These are phyloP conservation scores for Exocentrus adspersus DNA, from an alignment of 2,888 invertebrate genomes.

Conservation along the genomic window DNA sequence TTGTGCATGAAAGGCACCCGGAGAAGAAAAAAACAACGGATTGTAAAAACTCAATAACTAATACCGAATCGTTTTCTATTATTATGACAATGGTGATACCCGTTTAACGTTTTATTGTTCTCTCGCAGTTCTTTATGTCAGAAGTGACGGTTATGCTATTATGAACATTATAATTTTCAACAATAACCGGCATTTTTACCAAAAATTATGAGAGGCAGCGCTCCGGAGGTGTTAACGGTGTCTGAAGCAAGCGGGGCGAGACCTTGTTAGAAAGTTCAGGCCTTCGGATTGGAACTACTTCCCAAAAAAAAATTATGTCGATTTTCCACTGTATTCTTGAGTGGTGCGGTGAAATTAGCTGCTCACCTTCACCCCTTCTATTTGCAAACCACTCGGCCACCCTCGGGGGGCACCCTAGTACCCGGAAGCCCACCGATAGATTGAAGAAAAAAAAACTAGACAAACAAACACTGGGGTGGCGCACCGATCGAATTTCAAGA, in stretches of 20 bases:
- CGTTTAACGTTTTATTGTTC: not conserved
- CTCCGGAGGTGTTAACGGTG: not conserved
- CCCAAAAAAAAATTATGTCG: too few relatives aligned
- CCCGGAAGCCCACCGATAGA: slow-evolving; percentile 48
- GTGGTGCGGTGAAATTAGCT: slow-evolving; percentile 11
- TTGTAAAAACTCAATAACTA: not conserved
- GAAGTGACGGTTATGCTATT: slow-evolving; percentile 2
- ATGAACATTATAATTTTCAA: slow-evolving; percentile 8
- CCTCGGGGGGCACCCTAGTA: slow-evolving; percentile 31
- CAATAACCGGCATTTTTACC: slow-evolving; percentile 7
- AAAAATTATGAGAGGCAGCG: slow-evolving; percentile 5
- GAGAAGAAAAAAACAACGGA: too few relatives aligned
- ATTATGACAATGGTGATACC: slow-evolving; percentile 3
- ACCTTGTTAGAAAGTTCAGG: not conserved
- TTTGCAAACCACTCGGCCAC: slow-evolving; percentile 35
- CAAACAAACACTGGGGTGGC: slow-evolving; percentile 50
- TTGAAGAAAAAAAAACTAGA: too few relatives aligned
- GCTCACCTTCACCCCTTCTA: slow-evolving; percentile 17
- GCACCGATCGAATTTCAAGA: slow-evolving; percentile 54
- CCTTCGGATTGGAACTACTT: not conserved
- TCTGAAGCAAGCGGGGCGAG: not conserved
- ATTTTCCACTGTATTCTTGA: too few relatives aligned
- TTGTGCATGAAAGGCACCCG: not conserved
- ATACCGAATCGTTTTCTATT: slow-evolving; percentile 1
- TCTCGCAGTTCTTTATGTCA: not conserved